These are phyloP conservation scores for Trilocha varians DNA, from an alignment of 2,888 invertebrate genomes.

Conservation along the genomic window DNA sequence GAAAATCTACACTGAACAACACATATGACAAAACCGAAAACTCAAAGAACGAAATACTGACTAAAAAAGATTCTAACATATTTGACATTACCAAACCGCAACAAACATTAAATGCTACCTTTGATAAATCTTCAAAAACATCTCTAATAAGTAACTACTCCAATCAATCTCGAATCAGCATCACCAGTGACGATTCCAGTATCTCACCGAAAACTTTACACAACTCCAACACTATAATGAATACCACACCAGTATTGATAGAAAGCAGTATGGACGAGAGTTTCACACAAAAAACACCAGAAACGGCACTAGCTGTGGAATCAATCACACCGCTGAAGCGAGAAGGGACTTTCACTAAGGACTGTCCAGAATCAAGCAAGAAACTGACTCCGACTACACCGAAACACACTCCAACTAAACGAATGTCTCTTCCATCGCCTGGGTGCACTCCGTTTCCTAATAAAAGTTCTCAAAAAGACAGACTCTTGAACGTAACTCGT, in stretches of 20 bases:
- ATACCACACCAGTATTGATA: conserved; percentile 45
- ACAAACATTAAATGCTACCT: conserved; percentile 28
- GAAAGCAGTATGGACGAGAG: conserved; percentile 55
- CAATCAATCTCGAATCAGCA: conserved; percentile 42
- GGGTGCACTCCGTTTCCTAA: conserved; percentile 51
- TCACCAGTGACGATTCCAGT: conserved; percentile 51
- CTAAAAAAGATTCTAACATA: conserved; percentile 15
- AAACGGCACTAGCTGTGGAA: conserved; percentile 4
- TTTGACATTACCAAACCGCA: conserved; percentile 22
- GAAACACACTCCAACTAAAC: conserved; percentile 32
- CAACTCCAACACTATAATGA: conserved; percentile 30
- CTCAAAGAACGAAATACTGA: conserved; percentile 6
- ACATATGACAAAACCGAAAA: background rate
- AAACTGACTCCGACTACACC: conserved; percentile 9
- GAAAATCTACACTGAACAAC: background rate
- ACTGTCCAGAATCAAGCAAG: conserved; percentile 24
- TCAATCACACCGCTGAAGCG: conserved; percentile 37
- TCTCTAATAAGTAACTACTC: conserved; percentile 44
- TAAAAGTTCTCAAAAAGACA: conserved; percentile 32
- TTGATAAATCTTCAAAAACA: conserved; percentile 36
- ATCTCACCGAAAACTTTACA: background rate
- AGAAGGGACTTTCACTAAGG: conserved; percentile 61
- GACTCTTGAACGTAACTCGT: conserved; percentile 43
- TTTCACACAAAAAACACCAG: conserved; percentile 11
- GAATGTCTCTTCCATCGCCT: conserved; percentile 36